Evolutionary conservation across 2,113 vertebrate species (phyloP).

Genomic region (Todiramphus saurophagus): DNA sequence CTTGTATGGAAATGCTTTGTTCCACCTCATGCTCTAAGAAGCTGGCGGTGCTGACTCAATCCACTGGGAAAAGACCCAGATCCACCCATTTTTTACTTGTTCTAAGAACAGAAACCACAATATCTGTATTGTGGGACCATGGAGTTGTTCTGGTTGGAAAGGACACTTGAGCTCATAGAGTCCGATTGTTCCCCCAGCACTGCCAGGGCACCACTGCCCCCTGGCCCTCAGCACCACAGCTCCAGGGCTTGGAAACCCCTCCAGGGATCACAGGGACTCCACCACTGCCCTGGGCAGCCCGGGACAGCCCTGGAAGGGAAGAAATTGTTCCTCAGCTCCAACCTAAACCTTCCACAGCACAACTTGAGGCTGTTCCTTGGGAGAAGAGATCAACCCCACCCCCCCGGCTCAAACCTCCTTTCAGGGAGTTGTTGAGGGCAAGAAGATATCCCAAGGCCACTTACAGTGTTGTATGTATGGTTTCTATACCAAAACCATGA

Average conservation of each 20-base stretch:
- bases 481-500: not conserved
- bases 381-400: not conserved
- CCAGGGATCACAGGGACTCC: not conserved
- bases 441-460: not conserved
- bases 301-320: too few species aligned
- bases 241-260: not conserved
- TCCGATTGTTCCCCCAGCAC: not conserved
- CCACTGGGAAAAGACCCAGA: too few species aligned
- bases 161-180: not conserved
- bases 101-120: not conserved
- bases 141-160: not conserved
- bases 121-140: not conserved
- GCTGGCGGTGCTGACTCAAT: not conserved
- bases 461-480: too few species aligned
- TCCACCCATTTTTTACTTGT: not conserved
- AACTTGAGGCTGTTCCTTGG: not conserved
- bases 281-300: not conserved
- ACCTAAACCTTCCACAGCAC: not conserved
- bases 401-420: not conserved
- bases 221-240: not conserved
- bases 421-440: not conserved
- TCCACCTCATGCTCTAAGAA: not conserved
- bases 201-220: not conserved
- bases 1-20: not conserved
- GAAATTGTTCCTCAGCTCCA: not conserved